A percentile compares a stretch with the other conserved stretches of the same genome.
Conservation (phyloP, 2,113 vertebrate species). For the Prunella himalayana region DNA sequence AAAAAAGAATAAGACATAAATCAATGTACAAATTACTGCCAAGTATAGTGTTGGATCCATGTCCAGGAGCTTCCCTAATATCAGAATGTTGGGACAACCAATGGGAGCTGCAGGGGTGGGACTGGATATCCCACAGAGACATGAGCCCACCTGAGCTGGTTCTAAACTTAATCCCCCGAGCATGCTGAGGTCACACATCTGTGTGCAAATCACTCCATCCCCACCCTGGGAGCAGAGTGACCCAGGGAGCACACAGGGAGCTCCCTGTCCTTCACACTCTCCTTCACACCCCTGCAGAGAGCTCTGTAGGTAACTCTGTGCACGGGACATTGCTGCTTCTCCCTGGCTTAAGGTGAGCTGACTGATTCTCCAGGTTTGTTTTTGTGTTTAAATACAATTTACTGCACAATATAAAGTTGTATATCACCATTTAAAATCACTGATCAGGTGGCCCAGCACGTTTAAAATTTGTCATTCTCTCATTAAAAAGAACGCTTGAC, state of each 20-base stretch:
- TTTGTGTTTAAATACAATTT: neutral
- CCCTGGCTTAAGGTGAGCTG: accelerated
- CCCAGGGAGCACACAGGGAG: neutral
- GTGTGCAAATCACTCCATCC: neutral
- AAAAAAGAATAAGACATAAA: neutral
- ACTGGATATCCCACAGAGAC: neutral
- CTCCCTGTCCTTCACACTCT: neutral
- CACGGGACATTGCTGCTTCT: accelerated
- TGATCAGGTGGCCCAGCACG: neutral
- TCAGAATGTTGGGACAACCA: accelerated
- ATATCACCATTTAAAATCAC: neutral
- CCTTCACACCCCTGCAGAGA: neutral
- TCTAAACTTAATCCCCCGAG: neutral
- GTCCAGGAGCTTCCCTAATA: neutral
- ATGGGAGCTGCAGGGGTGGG: neutral
- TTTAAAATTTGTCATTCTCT: neutral
- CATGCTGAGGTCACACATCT: accelerated
- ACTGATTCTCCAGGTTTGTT: neutral
- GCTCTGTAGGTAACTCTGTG: accelerated
- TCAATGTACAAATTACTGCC: accelerated
- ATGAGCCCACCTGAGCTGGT: neutral
- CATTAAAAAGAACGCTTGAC: neutral
- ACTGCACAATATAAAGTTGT: neutral
- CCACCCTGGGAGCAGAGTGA: accelerated
- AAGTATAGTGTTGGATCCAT: accelerated